These are phyloP conservation scores for Drosophila aldrichi DNA, from an alignment of 2,888 invertebrate species.

Conservation along the genomic window DNA sequence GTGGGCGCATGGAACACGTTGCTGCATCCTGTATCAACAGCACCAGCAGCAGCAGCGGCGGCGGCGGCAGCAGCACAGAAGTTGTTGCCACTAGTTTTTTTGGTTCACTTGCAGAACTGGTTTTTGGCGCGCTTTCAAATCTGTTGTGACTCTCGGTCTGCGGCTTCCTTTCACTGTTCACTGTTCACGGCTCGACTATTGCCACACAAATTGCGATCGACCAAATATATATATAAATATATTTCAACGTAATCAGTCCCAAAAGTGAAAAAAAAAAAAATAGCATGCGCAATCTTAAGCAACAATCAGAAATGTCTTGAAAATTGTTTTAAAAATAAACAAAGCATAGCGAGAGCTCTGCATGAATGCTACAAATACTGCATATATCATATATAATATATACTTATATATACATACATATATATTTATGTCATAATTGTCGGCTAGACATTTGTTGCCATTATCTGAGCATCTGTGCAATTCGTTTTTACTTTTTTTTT, in stretches of 20 bases:
- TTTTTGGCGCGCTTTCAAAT: slow-evolving; percentile 72
- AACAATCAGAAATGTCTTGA: slow-evolving; percentile 38
- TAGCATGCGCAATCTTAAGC: slow-evolving; percentile 18
- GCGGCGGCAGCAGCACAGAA: slow-evolving; percentile 20
- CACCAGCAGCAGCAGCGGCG: slow-evolving; percentile 23
- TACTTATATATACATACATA: too few species aligned
- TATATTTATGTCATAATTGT: slow-evolving; percentile 68
- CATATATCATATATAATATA: slow-evolving; percentile 10
- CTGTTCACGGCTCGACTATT: slow-evolving; percentile 43
- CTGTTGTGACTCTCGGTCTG: slow-evolving; percentile 19
- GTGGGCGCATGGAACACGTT: slow-evolving; percentile 66
- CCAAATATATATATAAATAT: slow-evolving; percentile 2
- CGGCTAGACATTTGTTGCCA: slow-evolving; percentile 49
- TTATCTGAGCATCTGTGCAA: slow-evolving; percentile 57
- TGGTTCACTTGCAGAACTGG: slow-evolving; percentile 57
- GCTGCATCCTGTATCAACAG: slow-evolving; percentile 69
- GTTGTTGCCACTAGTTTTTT: slow-evolving; percentile 32
- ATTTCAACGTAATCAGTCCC: slow-evolving; percentile 28
- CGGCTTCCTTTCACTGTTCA: slow-evolving; percentile 59
- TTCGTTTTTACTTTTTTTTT: slow-evolving; percentile 14
- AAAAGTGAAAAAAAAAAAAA: slow-evolving; percentile 8
- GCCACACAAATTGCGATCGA: slow-evolving; percentile 22
- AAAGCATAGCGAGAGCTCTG: slow-evolving; percentile 31
- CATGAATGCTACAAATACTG: slow-evolving; percentile 9
- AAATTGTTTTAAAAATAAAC: slow-evolving; percentile 65